phyloP scores from a whole-genome alignment of 2,888 invertebrate species.

The Halictus quadricinctus region DNA sequence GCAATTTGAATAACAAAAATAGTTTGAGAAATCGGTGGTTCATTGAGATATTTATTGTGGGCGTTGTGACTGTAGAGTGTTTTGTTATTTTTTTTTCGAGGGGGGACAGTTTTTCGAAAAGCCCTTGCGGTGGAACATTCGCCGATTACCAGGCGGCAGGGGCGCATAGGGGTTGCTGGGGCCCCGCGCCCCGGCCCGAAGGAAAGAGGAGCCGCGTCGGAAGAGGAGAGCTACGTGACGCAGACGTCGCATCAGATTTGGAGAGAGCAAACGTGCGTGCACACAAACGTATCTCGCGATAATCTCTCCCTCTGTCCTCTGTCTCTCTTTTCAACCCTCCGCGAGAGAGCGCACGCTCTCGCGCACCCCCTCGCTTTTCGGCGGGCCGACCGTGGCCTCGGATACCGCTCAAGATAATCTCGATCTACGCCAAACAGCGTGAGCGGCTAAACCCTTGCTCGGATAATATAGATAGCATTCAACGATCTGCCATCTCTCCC shows the following conservation, averaged over 20 bases:
- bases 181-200: not conserved
- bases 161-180: constrained; percentile 59
- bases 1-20: too few relatives aligned
- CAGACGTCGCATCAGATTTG: constrained; percentile 82
- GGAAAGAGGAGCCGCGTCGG: constrained; percentile 19
- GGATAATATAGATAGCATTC: constrained; percentile 82
- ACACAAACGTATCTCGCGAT: constrained; percentile 71
- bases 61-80: not conserved
- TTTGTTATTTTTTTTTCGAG: not conserved
- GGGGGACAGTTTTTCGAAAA: not conserved
- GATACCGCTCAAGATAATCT: constrained; percentile 79
- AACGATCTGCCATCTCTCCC: constrained; percentile 62
- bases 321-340: constrained; percentile 55
- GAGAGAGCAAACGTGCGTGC: constrained; percentile 69
- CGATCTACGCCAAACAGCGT: constrained; percentile 81
- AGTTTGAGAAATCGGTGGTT: too few relatives aligned
- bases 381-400: constrained; percentile 72
- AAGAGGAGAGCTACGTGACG: constrained; percentile 75
- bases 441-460: constrained; percentile 74
- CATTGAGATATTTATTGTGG: not conserved
- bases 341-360: not conserved
- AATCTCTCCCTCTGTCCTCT: constrained; percentile 55
- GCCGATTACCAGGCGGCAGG: constrained; percentile 20
- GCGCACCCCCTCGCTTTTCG: constrained; percentile 73
- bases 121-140: not conserved